Evolutionary conservation across 2,113 vertebrate species (phyloP).

Genomic region (Eleginops maclovinus): DNA sequence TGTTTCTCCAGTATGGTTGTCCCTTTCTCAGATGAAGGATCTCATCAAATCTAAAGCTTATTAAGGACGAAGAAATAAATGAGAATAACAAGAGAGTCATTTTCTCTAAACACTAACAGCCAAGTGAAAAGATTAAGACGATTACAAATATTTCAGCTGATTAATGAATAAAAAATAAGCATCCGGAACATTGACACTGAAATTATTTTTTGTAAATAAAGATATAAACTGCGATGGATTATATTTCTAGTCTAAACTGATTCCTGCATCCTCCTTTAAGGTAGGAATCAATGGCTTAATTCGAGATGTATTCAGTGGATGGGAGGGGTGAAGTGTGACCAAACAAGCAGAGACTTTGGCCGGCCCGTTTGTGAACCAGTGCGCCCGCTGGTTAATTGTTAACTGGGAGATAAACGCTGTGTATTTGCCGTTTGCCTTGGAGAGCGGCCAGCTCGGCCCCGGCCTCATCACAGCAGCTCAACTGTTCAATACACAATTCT

Average conservation of each 20-base stretch:
- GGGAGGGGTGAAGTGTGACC: background rate
- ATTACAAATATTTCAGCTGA: slow-evolving; percentile 22
- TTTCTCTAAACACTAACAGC: slow-evolving; percentile 8
- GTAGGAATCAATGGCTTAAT: background rate
- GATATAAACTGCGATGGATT: slow-evolving; percentile 36
- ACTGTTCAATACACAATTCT: slow-evolving; percentile 74
- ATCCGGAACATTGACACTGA: slow-evolving; percentile 29
- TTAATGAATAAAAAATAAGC: slow-evolving; percentile 19
- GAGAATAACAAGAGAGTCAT: slow-evolving; percentile 4
- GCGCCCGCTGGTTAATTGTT: slow-evolving; percentile 69
- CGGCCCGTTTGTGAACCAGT: background rate
- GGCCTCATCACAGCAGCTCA: slow-evolving; percentile 60
- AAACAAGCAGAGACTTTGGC: background rate
- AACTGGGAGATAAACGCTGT: slow-evolving; percentile 74
- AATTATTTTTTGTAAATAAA: slow-evolving; percentile 29
- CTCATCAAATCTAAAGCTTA: slow-evolving; percentile 1
- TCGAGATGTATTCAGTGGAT: too few species aligned
- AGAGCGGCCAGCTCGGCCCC: slow-evolving; percentile 57
- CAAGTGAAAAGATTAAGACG: background rate
- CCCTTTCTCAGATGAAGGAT: background rate
- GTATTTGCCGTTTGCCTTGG: slow-evolving; percentile 66
- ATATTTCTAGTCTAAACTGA: slow-evolving; percentile 5
- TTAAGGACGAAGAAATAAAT: slow-evolving; percentile 9
- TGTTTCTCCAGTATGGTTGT: background rate
- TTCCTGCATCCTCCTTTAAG: background rate